Percentiles rank a stretch among this genome's conserved stretches.
These are phyloP conservation scores for Acanthis flammea DNA, from an alignment of 2,797 vertebrate genomes.

Conservation along the genomic window DNA sequence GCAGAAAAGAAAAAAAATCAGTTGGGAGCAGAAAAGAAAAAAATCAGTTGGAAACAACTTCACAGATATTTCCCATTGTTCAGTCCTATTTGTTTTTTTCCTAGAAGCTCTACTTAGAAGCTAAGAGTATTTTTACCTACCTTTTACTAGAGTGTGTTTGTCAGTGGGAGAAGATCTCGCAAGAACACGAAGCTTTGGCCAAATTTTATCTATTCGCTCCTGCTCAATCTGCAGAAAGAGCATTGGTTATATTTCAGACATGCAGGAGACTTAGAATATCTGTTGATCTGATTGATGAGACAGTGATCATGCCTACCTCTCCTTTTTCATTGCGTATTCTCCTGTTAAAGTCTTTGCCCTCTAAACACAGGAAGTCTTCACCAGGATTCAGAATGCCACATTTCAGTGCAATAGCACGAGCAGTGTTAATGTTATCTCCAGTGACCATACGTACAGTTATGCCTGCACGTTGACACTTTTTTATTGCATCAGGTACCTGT, in stretches of 20 bases:
- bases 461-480: constrained; percentile 94
- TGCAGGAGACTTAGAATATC: background rate
- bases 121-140: constrained; percentile 64
- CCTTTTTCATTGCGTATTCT: constrained; percentile 98
- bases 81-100: background rate
- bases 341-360: constrained; percentile 98
- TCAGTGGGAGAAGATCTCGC: constrained; percentile 99
- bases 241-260: background rate
- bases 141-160: constrained; percentile 98
- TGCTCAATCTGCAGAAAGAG: constrained; percentile 91
- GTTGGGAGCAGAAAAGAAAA: background rate
- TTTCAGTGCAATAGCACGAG: constrained; percentile 94
- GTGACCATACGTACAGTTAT: constrained; percentile 99
- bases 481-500: constrained; percentile 97
- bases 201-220: constrained; percentile 97
- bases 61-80: background rate
- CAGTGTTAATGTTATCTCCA: constrained; percentile 98
- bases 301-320: constrained; percentile 81
- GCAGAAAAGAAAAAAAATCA: too few species aligned
- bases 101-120: background rate
- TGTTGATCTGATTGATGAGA: background rate
- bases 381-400: constrained; percentile 95
- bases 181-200: constrained; percentile 97
- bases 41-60: background rate
- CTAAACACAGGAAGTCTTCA: constrained; percentile 95